A percentile compares a stretch with the other conserved stretches of the same genome.
phyloP scores from a whole-genome alignment of 2,797 vertebrate genomes.

The Tangara arthus region DNA sequence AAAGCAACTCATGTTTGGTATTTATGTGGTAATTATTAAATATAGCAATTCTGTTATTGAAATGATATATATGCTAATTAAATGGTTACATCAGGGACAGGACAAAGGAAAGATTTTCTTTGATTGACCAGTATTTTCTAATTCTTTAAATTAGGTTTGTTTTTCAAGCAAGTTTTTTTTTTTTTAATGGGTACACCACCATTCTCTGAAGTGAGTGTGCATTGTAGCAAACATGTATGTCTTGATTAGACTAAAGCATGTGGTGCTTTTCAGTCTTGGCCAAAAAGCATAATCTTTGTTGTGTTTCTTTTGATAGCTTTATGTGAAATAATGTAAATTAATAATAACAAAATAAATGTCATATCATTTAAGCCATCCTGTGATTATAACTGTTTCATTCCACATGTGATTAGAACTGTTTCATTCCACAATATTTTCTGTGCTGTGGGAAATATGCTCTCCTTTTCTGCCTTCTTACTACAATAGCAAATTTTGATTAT shows the following conservation, averaged over 20 bases:
- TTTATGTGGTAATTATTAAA: background rate
- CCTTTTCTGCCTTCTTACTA: background rate
- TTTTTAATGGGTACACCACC: background rate
- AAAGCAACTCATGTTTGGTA: background rate
- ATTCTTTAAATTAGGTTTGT: background rate
- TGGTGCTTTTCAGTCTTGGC: background rate
- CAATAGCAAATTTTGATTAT: background rate
- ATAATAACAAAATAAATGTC: background rate
- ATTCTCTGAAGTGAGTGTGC: background rate
- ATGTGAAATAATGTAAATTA: background rate
- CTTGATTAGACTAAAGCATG: background rate
- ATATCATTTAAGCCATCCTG: background rate
- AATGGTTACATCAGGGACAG: background rate
- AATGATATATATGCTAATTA: background rate
- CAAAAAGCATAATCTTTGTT: background rate
- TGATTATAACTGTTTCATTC: background rate
- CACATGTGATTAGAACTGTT: background rate
- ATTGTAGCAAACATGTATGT: rapidly evolving
- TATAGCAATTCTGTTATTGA: background rate
- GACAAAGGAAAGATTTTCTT: background rate
- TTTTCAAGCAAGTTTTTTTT: background rate
- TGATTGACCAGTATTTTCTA: background rate
- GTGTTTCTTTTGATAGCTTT: background rate
- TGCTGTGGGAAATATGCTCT: background rate
- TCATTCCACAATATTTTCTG: background rate